phyloP scores from a whole-genome alignment of 2,797 vertebrate genomes.

The Borostomias antarcticus region DNA sequence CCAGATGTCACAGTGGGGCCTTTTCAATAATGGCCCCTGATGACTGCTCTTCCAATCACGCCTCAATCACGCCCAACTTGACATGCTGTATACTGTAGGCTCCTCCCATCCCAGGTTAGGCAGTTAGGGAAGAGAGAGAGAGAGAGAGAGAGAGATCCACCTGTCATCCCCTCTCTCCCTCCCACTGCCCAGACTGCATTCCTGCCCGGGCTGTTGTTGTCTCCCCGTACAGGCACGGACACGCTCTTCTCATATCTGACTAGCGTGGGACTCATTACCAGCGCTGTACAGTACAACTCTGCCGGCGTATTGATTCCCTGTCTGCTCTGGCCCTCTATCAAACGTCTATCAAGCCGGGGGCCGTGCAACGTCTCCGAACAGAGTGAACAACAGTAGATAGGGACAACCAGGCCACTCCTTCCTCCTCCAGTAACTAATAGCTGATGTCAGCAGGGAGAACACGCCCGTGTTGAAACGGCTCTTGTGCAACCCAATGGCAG shows the following conservation, averaged over 20 bases:
- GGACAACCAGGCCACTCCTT: not conserved
- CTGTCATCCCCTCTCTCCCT: conserved; percentile 22
- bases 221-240: conserved; percentile 52
- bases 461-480: not conserved
- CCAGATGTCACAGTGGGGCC: not conserved
- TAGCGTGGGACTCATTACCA: conserved; percentile 25
- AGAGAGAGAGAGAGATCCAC: not conserved
- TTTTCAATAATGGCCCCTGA: too few relatives aligned
- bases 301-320: conserved; percentile 20
- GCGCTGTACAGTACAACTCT: conserved; percentile 19
- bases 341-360: conserved; percentile 11
- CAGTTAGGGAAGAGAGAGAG: not conserved
- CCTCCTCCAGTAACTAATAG: conserved; percentile 7
- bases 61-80: too few relatives aligned
- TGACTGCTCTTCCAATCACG: too few relatives aligned
- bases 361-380: not conserved
- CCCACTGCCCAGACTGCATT: conserved; percentile 43
- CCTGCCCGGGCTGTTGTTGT: conserved; percentile 34
- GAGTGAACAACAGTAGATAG: not conserved
- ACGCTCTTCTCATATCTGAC: conserved; percentile 34
- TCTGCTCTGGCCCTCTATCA: conserved; percentile 9
- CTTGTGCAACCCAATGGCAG: not conserved
- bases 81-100: too few relatives aligned
- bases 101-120: not conserved
- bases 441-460: not conserved